These are phyloP conservation scores for Calosoma granatense DNA, from an alignment of 1,140 invertebrate species.

Conservation along the genomic window DNA sequence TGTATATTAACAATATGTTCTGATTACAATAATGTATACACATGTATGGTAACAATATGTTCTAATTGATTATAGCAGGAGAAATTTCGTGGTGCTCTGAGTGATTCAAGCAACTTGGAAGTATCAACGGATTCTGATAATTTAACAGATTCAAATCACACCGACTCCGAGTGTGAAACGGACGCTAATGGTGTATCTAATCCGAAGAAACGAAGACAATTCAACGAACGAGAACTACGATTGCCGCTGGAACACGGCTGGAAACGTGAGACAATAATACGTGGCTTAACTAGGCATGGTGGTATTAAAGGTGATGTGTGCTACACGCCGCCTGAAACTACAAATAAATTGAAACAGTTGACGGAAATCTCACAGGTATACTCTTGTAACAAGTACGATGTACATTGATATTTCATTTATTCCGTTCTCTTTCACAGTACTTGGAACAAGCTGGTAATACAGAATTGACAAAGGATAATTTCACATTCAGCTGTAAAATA, in stretches of 20 bases:
- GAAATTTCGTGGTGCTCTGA: constrained; percentile 40
- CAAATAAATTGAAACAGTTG: constrained; percentile 63
- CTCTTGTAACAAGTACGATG: background rate
- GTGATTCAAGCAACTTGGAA: constrained; percentile 38
- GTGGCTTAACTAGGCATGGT: constrained; percentile 67
- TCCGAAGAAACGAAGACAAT: constrained; percentile 36
- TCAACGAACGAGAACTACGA: constrained; percentile 51
- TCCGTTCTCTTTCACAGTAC: constrained; percentile 45
- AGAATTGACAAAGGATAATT: constrained; percentile 75
- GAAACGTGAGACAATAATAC: constrained; percentile 81
- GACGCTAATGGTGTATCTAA: constrained; percentile 31
- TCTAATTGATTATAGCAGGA: constrained; percentile 36
- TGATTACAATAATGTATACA: background rate
- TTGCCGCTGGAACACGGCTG: constrained; percentile 70
- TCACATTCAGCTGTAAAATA: constrained; percentile 81
- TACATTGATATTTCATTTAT: background rate
- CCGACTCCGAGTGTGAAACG: constrained; percentile 31
- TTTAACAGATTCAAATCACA: constrained; percentile 40
- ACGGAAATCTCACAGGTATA: constrained; percentile 60
- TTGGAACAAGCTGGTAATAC: constrained; percentile 63
- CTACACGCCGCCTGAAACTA: constrained; percentile 76
- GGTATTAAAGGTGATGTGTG: constrained; percentile 77
- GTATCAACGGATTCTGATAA: constrained; percentile 44
- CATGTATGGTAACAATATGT: too few relatives aligned
- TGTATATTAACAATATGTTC: constrained; percentile 1